These are phyloP conservation scores for Diglossa brunneiventris DNA, from an alignment of 2,113 vertebrate species.

Conservation along the genomic window DNA sequence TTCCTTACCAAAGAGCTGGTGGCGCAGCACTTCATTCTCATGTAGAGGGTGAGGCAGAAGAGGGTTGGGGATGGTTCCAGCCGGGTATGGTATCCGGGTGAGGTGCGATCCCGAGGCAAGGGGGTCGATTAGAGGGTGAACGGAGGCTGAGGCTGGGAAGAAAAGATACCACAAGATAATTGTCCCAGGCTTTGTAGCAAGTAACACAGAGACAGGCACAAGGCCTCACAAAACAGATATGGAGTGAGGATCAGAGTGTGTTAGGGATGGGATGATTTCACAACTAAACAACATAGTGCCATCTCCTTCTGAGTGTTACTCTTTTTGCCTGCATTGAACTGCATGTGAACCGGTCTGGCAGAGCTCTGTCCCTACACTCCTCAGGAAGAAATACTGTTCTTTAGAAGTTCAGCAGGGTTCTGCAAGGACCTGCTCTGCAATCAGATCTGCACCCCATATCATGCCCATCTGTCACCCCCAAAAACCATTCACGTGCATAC, in stretches of 20 bases:
- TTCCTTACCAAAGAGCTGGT: constrained; percentile 96
- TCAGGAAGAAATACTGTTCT: neutral
- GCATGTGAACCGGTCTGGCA: rapidly evolving
- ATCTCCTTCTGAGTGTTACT: neutral
- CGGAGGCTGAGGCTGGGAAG: constrained; percentile 88
- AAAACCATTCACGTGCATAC: rapidly evolving
- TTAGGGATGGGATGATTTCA: neutral
- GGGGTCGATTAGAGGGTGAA: constrained; percentile 98
- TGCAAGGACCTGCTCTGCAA: neutral
- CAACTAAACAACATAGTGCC: neutral
- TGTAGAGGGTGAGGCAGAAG: constrained; percentile 96
- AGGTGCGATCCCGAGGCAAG: constrained; percentile 94
- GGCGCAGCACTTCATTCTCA: constrained; percentile 97
- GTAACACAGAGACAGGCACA: rapidly evolving
- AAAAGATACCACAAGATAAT: neutral
- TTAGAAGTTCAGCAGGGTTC: neutral
- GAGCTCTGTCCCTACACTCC: neutral
- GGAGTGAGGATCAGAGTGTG: rapidly evolving
- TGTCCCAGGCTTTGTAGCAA: neutral
- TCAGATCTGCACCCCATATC: neutral
- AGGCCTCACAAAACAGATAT: neutral
- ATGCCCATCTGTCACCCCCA: neutral
- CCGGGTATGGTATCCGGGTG: constrained; percentile 94
- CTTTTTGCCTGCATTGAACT: neutral
- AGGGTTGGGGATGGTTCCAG: constrained; percentile 89